Evolutionary conservation across 1,140 invertebrate genomes (phyloP).

Genomic region (Drosophila albomicans): DNA sequence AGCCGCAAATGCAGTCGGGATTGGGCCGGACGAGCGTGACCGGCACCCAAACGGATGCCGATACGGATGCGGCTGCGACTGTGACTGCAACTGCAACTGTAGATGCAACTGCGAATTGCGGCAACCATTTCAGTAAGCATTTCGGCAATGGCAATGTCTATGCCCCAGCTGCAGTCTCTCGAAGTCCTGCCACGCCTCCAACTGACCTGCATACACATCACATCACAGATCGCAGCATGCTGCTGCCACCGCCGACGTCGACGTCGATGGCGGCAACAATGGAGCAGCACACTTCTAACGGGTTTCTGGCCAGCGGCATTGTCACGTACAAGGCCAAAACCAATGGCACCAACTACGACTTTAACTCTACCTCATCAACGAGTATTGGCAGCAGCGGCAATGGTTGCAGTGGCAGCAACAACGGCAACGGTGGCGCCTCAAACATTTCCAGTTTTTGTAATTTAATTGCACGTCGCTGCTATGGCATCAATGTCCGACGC

Average conservation of each 20-base stretch:
- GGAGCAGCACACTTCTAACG: constrained; percentile 27
- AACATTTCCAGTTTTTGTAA: constrained; percentile 70
- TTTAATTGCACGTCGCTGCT: constrained; percentile 85
- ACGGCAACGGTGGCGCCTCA: constrained; percentile 20
- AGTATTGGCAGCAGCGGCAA: constrained; percentile 37
- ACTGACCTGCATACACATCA: constrained; percentile 24
- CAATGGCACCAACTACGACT: constrained; percentile 56
- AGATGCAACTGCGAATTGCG: constrained; percentile 47
- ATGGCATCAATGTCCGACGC: constrained; percentile 89
- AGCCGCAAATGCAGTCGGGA: constrained; percentile 67
- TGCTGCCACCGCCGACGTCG: constrained; percentile 34
- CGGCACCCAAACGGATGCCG: constrained; percentile 67
- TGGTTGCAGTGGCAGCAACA: not conserved
- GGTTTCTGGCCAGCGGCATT: constrained; percentile 52
- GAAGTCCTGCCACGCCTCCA: constrained; percentile 42
- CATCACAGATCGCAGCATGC: constrained; percentile 64
- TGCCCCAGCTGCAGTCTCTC: not conserved
- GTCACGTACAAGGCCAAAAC: constrained; percentile 75
- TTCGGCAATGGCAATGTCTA: constrained; percentile 53
- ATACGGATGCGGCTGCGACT: constrained; percentile 23
- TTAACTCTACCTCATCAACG: constrained; percentile 64
- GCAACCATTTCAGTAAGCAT: constrained; percentile 64
- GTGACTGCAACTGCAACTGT: constrained; percentile 10
- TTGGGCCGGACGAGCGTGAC: constrained; percentile 50
- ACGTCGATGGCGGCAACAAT: not conserved